A percentile compares a stretch with the other conserved stretches of the same genome.
Conservation (phyloP, 2,888 invertebrate genomes). For the Salticus scenicus region DNA sequence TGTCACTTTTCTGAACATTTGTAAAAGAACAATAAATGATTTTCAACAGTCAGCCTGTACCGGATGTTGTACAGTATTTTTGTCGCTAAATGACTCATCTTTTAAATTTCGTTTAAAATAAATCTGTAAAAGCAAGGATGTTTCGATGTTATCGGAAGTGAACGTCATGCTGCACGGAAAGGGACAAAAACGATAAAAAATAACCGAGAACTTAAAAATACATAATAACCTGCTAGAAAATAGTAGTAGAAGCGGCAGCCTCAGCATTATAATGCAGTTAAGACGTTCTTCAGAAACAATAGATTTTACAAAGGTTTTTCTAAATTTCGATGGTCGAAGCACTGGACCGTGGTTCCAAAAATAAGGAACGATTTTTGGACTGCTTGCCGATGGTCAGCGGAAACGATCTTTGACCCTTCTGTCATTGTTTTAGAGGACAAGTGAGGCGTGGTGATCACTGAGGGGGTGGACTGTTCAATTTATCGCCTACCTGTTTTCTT, state of each 20-base stretch:
- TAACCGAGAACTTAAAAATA: slow-evolving; percentile 20
- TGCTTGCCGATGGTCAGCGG: slow-evolving; percentile 56
- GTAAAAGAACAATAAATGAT: background rate
- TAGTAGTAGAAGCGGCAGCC: background rate
- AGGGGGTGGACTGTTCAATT: background rate
- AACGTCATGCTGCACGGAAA: slow-evolving; percentile 16
- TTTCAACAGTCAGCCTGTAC: background rate
- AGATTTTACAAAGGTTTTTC: slow-evolving; percentile 36
- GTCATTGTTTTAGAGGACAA: slow-evolving; percentile 28
- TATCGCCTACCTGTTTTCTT: background rate
- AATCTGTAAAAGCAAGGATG: background rate
- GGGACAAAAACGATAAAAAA: slow-evolving; percentile 22
- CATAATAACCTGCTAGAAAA: slow-evolving; percentile 18
- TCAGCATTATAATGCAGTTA: slow-evolving; percentile 8
- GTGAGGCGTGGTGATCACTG: slow-evolving; percentile 23
- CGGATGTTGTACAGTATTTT: slow-evolving; percentile 1
- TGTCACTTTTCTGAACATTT: background rate
- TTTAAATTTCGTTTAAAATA: slow-evolving; percentile 7
- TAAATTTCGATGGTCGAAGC: slow-evolving; percentile 59
- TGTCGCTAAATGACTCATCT: background rate
- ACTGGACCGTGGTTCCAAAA: slow-evolving; percentile 56
- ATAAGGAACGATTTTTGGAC: slow-evolving; percentile 41
- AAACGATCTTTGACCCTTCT: slow-evolving; percentile 56
- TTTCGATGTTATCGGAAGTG: background rate
- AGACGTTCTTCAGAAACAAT: slow-evolving; percentile 9